Conservation (phyloP, 2,113 vertebrate genomes). For the Spilogale gracilis region DNA sequence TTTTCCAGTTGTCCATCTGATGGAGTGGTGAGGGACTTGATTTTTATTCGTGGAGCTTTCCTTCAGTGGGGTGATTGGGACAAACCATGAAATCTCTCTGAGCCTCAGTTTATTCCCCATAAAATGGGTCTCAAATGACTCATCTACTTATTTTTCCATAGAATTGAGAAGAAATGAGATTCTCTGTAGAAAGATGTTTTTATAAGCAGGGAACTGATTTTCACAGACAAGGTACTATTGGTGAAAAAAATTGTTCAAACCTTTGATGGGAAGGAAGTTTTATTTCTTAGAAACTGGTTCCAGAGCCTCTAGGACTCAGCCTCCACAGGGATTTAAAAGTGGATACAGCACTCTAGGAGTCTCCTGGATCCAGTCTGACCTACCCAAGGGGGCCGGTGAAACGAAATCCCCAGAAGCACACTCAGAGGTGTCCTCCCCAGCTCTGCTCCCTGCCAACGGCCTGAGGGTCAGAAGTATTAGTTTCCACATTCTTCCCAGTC, state of each 20-base stretch:
- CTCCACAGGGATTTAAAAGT: background rate
- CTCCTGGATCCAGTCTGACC: background rate
- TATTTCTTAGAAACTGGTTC: background rate
- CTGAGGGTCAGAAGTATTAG: background rate
- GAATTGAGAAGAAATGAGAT: background rate
- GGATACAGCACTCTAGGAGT: background rate
- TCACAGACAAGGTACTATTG: background rate
- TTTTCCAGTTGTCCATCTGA: background rate
- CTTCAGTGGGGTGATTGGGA: background rate
- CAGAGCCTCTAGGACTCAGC: background rate
- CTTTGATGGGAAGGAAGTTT: background rate
- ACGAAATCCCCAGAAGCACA: background rate
- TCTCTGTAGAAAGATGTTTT: background rate
- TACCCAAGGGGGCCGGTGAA: background rate
- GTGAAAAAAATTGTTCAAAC: background rate
- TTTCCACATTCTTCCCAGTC: background rate
- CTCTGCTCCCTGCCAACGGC: too few species aligned
- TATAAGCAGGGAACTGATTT: background rate
- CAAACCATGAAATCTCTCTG: background rate
- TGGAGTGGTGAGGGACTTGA: background rate
- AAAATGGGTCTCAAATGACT: background rate
- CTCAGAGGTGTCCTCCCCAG: rapidly evolving
- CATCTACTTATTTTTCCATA: background rate
- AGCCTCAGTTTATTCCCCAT: background rate
- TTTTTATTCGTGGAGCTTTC: background rate